Evolutionary conservation across 2,888 invertebrate species (phyloP).

Genomic region (Agrypnus murinus): DNA sequence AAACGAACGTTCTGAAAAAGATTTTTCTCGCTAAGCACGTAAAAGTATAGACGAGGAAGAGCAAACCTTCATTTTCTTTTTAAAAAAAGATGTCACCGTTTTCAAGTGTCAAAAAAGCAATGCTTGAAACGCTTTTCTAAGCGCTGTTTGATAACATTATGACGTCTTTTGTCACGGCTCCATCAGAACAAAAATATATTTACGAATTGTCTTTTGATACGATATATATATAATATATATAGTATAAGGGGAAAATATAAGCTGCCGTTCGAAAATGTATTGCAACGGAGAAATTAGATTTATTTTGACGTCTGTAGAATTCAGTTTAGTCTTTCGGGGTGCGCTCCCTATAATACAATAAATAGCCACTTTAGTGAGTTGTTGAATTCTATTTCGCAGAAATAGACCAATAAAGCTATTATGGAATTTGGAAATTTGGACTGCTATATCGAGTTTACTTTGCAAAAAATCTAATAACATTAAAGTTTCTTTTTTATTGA

Average conservation of each 20-base stretch:
- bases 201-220: constrained; percentile 54
- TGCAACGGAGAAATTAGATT: constrained; percentile 60
- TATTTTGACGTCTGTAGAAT: constrained; percentile 59
- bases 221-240: constrained; percentile 26
- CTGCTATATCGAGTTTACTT: background rate
- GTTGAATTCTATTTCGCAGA: constrained; percentile 48
- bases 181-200: constrained; percentile 49
- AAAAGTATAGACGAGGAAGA: constrained; percentile 20
- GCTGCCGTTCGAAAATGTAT: constrained; percentile 56
- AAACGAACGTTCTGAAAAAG: constrained; percentile 28
- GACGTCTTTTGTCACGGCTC: constrained; percentile 50
- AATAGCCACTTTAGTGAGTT: constrained; percentile 50
- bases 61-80: constrained; percentile 21
- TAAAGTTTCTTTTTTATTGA: too few relatives aligned
- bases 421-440: constrained; percentile 9
- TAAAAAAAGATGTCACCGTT: constrained; percentile 35
- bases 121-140: constrained; percentile 34
- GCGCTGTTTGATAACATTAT: constrained; percentile 52
- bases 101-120: constrained; percentile 32
- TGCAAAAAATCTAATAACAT: background rate
- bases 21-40: background rate
- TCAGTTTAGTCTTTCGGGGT: constrained; percentile 46
- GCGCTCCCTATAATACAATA: constrained; percentile 48
- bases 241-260: constrained; percentile 45
- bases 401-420: constrained; percentile 39